Conservation (phyloP, 2,797 vertebrate species). For the Acanthopagrus latus region DNA sequence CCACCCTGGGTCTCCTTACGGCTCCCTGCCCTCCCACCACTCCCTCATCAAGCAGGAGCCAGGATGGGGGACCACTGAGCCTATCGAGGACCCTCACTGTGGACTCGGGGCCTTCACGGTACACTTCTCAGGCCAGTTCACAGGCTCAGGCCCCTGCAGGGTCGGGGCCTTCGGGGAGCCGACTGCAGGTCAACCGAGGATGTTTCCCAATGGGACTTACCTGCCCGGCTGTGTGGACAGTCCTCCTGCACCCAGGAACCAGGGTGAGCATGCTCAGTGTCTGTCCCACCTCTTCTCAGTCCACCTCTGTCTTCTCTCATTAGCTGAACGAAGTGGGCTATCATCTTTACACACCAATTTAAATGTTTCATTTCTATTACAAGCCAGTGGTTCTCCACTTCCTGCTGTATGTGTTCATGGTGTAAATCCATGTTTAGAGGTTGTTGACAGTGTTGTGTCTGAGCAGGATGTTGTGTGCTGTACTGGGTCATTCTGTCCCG, state of each 20-base stretch:
- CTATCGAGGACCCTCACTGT: constrained; percentile 93
- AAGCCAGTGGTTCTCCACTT: not conserved
- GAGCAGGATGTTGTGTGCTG: constrained; percentile 55
- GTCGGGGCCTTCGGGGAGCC: constrained; percentile 92
- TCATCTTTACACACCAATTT: not conserved
- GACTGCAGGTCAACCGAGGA: constrained; percentile 87
- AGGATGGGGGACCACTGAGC: constrained; percentile 90
- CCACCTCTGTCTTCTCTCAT: not conserved
- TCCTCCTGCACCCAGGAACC: constrained; percentile 89
- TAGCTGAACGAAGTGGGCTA: too few relatives aligned
- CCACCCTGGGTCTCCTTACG: constrained; percentile 90
- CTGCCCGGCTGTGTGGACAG: constrained; percentile 92
- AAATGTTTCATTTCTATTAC: constrained; percentile 4
- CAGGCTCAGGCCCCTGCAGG: constrained; percentile 92
- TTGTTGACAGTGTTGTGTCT: constrained; percentile 62
- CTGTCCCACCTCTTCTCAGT: not conserved
- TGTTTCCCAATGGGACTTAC: constrained; percentile 93
- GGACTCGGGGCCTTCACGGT: constrained; percentile 95
- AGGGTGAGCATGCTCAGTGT: constrained; percentile 85
- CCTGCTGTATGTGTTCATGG: not conserved
- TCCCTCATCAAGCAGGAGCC: constrained; percentile 99
- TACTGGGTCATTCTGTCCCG: constrained; percentile 61
- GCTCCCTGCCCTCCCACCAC: constrained; percentile 90
- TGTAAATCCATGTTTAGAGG: constrained; percentile 18
- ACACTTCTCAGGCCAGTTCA: constrained; percentile 96